Evolutionary conservation across 1,140 invertebrate species (phyloP).

Genomic region (Hyles vespertilio): DNA sequence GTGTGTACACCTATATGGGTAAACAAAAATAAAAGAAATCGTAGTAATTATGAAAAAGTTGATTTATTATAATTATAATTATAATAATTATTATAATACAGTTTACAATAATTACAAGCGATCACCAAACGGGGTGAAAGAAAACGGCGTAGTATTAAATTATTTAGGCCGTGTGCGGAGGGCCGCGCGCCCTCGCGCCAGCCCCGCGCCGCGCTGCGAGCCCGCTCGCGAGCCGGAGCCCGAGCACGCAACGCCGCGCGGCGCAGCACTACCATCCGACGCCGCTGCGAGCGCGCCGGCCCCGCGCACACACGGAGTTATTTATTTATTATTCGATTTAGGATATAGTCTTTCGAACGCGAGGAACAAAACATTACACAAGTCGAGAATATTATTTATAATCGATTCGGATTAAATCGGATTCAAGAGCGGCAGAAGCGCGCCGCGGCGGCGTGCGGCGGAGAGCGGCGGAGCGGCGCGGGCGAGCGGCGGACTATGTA

Average conservation of each 20-base stretch:
- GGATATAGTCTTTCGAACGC: constrained; percentile 73
- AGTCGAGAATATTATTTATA: constrained; percentile 72
- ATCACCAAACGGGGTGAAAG: constrained; percentile 74
- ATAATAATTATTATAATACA: constrained; percentile 76
- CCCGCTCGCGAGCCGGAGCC: constrained; percentile 5
- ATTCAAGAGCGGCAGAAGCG: constrained; percentile 62
- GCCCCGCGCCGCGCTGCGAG: constrained; percentile 12
- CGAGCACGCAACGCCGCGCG: constrained; percentile 15
- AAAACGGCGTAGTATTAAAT: constrained; percentile 73
- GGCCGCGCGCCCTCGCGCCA: constrained; percentile 25
- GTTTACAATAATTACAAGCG: constrained; percentile 76
- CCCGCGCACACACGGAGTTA: constrained; percentile 29
- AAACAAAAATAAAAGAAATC: constrained; percentile 46
- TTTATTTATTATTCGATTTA: constrained; percentile 49
- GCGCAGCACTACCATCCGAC: constrained; percentile 13
- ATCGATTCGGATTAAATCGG: constrained; percentile 66
- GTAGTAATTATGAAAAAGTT: constrained; percentile 75
- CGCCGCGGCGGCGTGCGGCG: constrained; percentile 21
- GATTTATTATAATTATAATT: constrained; percentile 74
- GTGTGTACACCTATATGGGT: too few species aligned
- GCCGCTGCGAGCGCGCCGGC: constrained; percentile 21
- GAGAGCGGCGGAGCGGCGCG: constrained; percentile 33
- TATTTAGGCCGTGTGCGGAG: constrained; percentile 52
- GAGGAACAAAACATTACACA: constrained; percentile 73
- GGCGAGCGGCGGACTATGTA: constrained; percentile 43